Conservation (phyloP, 2,888 invertebrate genomes). For the Agrochola litura region DNA sequence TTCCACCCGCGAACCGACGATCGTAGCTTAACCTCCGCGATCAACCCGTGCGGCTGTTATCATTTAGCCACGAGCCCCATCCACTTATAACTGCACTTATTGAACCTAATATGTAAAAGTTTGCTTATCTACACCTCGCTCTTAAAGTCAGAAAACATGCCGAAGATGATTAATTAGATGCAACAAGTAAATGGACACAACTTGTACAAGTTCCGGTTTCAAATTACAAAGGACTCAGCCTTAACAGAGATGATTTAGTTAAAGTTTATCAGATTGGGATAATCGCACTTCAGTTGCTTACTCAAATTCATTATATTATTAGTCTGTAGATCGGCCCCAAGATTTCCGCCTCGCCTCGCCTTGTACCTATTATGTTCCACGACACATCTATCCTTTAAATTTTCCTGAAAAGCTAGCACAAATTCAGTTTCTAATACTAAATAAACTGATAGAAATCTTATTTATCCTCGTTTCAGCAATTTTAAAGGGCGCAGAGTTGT, state of each 20-base stretch:
- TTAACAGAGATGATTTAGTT: conserved; percentile 33
- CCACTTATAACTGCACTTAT: no score
- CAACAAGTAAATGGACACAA: conserved; percentile 43
- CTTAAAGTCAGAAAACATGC: not conserved
- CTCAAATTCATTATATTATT: conserved; percentile 65
- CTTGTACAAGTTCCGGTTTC: conserved; percentile 24
- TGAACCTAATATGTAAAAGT: not conserved
- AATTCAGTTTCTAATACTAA: conserved; percentile 35
- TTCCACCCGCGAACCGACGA: not conserved
- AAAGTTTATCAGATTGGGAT: conserved; percentile 55
- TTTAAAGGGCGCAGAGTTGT: conserved; percentile 2
- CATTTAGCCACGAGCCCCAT: not conserved
- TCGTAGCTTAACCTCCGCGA: not conserved
- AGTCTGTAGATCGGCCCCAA: conserved; percentile 69
- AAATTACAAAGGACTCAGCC: conserved; percentile 32
- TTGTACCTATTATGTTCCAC: conserved; percentile 61
- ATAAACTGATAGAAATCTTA: conserved; percentile 52
- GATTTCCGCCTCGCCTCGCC: conserved; percentile 69
- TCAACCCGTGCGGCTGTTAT: not conserved
- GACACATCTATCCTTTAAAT: conserved; percentile 36
- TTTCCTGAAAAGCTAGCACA: conserved; percentile 32
- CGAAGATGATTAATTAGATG: conserved; percentile 2
- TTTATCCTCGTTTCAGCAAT: conserved; percentile 39
- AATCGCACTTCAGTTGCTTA: conserved; percentile 57
- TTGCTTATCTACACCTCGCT: not conserved